These are phyloP conservation scores for Papilio glaucus DNA, from an alignment of 1,140 invertebrate genomes.

Conservation along the genomic window DNA sequence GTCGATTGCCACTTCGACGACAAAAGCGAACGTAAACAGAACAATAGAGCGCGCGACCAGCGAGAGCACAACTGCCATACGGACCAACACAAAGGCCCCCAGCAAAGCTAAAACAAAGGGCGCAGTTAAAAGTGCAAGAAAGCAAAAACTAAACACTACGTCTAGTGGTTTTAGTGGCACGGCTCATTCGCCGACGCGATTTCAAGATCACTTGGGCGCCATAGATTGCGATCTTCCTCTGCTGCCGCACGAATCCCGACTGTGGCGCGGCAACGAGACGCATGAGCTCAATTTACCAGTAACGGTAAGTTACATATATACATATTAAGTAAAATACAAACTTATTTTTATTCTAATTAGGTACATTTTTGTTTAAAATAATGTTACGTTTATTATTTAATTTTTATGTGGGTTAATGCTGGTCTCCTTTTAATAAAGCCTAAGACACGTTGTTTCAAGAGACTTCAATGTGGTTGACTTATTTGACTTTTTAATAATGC, in stretches of 20 bases:
- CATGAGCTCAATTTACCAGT: slow-evolving; percentile 86
- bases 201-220: slow-evolving; percentile 85
- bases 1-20: slow-evolving; percentile 57
- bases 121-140: slow-evolving; percentile 71
- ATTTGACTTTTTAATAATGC: too few species aligned
- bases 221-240: slow-evolving; percentile 85
- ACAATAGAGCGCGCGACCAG: slow-evolving; percentile 60
- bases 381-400: too few species aligned
- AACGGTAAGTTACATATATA: slow-evolving; percentile 82
- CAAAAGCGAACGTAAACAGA: slow-evolving; percentile 66
- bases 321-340: neutral
- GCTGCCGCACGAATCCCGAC: slow-evolving; percentile 84
- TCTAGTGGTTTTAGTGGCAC: slow-evolving; percentile 57
- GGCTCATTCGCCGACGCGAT: slow-evolving; percentile 61
- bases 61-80: slow-evolving; percentile 56
- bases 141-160: slow-evolving; percentile 72
- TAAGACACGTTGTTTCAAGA: too few species aligned
- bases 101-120: slow-evolving; percentile 65
- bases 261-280: slow-evolving; percentile 87
- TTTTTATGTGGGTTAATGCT: too few species aligned
- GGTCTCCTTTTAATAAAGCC: too few species aligned
- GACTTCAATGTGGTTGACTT: too few species aligned
- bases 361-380: neutral
- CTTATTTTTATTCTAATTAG: neutral
- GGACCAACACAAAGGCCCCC: slow-evolving; percentile 60